These are phyloP conservation scores for Enteromius unitaeniatus DNA, from an alignment of 2,797 vertebrate genomes.

Conservation along the genomic window DNA sequence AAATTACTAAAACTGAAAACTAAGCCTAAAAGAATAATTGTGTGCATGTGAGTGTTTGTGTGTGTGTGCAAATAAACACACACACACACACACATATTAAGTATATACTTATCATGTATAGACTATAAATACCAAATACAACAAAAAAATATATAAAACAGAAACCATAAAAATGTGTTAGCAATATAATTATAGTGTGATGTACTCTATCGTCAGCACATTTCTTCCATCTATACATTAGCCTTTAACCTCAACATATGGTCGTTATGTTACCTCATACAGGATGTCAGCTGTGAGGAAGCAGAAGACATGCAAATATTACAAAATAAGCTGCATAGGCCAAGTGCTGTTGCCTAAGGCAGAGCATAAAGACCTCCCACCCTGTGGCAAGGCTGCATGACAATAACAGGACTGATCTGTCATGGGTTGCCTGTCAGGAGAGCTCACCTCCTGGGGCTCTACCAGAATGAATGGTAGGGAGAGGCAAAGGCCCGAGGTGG, in stretches of 20 bases:
- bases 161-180: no score
- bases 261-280: background rate
- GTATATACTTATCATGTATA: no score
- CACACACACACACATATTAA: no score
- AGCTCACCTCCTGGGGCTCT: conserved; percentile 33
- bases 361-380: conserved; percentile 5
- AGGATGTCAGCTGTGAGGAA: conserved; percentile 10
- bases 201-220: background rate
- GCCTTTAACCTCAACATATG: background rate
- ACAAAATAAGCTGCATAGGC: conserved; percentile 24
- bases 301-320: conserved; percentile 15
- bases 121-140: no score
- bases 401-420: conserved; percentile 24
- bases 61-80: no score
- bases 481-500: conserved; percentile 18
- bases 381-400: conserved; percentile 41
- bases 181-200: no score
- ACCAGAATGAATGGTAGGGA: conserved; percentile 24
- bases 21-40: no score
- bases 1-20: background rate
- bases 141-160: no score
- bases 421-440: conserved; percentile 3
- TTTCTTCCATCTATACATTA: background rate
- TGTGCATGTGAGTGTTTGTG: no score
- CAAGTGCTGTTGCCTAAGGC: conserved; percentile 21